These are phyloP conservation scores for Megalops atlanticus DNA, from an alignment of 2,113 vertebrate genomes.

Conservation along the genomic window DNA sequence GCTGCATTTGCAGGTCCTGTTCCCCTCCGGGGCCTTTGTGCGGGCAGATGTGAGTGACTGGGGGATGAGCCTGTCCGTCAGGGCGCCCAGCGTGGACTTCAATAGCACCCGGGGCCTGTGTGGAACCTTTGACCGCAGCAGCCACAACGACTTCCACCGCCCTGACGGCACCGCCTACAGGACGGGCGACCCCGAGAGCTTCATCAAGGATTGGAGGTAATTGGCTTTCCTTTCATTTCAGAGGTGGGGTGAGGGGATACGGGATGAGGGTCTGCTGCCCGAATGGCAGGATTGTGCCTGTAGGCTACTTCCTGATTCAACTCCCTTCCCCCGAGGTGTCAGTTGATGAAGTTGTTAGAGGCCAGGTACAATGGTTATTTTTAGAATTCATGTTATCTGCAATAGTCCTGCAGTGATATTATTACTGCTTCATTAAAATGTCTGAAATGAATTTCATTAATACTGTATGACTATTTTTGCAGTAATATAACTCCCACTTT, in stretches of 20 bases:
- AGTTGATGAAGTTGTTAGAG: too few species aligned
- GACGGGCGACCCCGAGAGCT: conserved; percentile 51
- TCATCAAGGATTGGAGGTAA: conserved; percentile 74
- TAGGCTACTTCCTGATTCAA: too few species aligned
- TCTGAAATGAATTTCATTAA: background rate
- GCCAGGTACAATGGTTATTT: background rate
- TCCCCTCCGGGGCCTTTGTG: conserved; percentile 76
- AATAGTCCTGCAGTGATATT: background rate
- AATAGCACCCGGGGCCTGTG: conserved; percentile 70
- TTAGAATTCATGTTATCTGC: background rate
- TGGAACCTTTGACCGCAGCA: conserved; percentile 69
- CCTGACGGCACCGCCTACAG: conserved; percentile 41
- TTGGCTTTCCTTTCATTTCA: background rate
- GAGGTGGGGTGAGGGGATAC: background rate
- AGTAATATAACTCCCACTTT: background rate
- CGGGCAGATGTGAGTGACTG: conserved; percentile 65
- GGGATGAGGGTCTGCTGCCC: too few species aligned
- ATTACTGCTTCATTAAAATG: background rate
- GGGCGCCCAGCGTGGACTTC: conserved; percentile 65
- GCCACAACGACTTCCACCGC: conserved; percentile 69
- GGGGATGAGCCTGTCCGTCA: conserved; percentile 74
- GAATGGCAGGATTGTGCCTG: too few species aligned
- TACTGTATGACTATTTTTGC: background rate
- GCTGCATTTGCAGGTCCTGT: conserved; percentile 63
- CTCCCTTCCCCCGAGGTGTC: too few species aligned